phyloP scores from a whole-genome alignment of 2,797 vertebrate species.

The Geotria australis region DNA sequence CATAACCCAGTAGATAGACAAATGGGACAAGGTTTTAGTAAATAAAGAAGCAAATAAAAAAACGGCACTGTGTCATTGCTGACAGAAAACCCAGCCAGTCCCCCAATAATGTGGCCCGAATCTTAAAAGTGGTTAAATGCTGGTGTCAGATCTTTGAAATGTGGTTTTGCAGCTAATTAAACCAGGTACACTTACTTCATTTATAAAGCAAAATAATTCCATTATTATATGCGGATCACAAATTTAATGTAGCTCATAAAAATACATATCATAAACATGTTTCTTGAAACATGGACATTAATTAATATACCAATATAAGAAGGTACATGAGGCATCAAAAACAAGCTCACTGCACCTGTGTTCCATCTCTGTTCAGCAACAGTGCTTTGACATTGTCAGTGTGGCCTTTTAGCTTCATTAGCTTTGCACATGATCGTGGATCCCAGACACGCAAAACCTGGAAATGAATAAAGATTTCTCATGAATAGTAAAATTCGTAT shows the following conservation, averaged over 20 bases:
- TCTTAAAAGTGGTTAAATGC: too few species aligned
- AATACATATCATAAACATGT: too few species aligned
- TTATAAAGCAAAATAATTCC: background rate
- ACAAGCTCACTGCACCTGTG: slow-evolving; percentile 27
- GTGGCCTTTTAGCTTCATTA: slow-evolving; percentile 97
- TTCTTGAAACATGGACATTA: too few species aligned
- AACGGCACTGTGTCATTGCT: background rate
- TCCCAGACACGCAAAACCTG: slow-evolving; percentile 94
- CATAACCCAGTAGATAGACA: too few species aligned
- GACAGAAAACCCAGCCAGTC: background rate
- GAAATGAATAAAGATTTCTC: background rate
- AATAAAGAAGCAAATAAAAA: background rate
- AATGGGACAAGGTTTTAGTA: too few species aligned
- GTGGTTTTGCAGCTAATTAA: too few species aligned
- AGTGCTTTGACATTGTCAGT: slow-evolving; percentile 86
- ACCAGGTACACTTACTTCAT: background rate
- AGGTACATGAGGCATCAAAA: too few species aligned
- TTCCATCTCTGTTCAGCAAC: slow-evolving; percentile 73
- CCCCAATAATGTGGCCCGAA: too few species aligned
- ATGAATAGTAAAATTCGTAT: background rate
- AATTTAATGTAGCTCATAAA: too few species aligned
- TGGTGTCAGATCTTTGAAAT: too few species aligned
- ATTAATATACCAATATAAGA: too few species aligned
- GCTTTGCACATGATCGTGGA: slow-evolving; percentile 76
- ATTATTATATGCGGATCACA: background rate